A percentile compares a stretch with the other conserved stretches of the same genome.
Evolutionary conservation across 2,113 vertebrate genomes (phyloP).

Genomic region (Terrapene triunguis): DNA sequence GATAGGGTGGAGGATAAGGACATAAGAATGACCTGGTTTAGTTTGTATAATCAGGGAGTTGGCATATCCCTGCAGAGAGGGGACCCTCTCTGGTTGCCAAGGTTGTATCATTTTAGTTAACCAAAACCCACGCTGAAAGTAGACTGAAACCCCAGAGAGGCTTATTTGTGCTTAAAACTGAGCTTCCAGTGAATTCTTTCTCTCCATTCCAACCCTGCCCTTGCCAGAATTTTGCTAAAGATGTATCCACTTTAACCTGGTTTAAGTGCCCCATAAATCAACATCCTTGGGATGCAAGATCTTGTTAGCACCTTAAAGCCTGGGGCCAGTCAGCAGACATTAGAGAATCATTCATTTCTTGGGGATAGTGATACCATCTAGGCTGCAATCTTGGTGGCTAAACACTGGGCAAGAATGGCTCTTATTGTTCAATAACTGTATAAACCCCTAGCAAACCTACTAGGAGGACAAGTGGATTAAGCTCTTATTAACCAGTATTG

Average conservation of each 20-base stretch:
- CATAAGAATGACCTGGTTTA: not conserved
- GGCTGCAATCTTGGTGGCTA: not conserved
- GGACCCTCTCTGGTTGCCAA: not conserved
- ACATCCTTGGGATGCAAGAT: not conserved
- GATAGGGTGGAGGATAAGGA: no score
- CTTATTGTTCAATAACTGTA: not conserved
- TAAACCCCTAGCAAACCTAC: not conserved
- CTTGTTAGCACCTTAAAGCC: not conserved
- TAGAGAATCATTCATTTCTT: not conserved
- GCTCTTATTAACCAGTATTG: not conserved
- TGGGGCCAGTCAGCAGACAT: not conserved
- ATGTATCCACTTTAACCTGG: not conserved
- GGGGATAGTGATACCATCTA: not conserved
- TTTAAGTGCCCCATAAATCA: not conserved
- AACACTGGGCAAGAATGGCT: not conserved
- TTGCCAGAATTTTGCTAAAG: not conserved
- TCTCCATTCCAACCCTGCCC: not conserved
- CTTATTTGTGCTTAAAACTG: slow-evolving; percentile 8
- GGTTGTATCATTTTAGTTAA: not conserved
- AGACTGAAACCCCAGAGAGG: not conserved
- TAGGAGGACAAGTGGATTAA: not conserved
- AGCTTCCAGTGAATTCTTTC: not conserved
- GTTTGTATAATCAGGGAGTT: not conserved
- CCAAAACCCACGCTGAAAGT: not conserved
- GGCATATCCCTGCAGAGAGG: not conserved